These are phyloP conservation scores for Melanostoma scalare DNA, from an alignment of 2,888 invertebrate species.

Conservation along the genomic window DNA sequence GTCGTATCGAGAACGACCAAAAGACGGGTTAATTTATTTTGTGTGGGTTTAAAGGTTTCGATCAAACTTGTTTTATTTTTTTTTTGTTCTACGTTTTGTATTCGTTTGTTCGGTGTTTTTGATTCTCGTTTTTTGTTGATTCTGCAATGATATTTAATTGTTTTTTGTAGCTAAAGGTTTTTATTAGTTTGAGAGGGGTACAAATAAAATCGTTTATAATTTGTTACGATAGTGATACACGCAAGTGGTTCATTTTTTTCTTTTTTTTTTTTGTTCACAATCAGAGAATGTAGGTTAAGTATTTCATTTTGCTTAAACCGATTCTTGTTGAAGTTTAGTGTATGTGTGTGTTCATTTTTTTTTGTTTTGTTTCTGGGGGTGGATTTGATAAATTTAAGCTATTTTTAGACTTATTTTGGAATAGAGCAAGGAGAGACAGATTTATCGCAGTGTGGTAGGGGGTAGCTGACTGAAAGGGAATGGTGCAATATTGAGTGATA, in stretches of 20 bases:
- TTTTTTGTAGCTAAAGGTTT: constrained; percentile 50
- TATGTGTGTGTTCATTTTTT: not conserved
- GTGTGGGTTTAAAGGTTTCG: constrained; percentile 44
- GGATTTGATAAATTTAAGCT: not conserved
- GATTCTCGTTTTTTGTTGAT: constrained; percentile 9
- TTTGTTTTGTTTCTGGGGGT: not conserved
- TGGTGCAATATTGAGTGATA: too few relatives aligned
- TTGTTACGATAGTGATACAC: constrained; percentile 65
- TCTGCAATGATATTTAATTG: constrained; percentile 55
- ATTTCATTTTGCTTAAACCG: constrained; percentile 58
- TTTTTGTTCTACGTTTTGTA: too few relatives aligned
- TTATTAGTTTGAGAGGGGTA: constrained; percentile 59
- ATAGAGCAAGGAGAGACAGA: too few relatives aligned
- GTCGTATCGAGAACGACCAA: constrained; percentile 36
- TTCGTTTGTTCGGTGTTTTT: constrained; percentile 19
- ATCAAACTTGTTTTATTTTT: constrained; percentile 50
- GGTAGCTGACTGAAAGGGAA: too few relatives aligned
- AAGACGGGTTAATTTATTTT: constrained; percentile 58
- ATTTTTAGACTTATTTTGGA: too few relatives aligned
- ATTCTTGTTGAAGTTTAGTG: constrained; percentile 33
- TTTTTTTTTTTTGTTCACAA: not conserved
- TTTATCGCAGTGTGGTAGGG: too few relatives aligned
- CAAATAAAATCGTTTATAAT: constrained; percentile 58
- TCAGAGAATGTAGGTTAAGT: constrained; percentile 56
- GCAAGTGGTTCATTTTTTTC: constrained; percentile 28